Evolutionary conservation across 1,140 invertebrate species (phyloP).

Genomic region (Amyelois transitella): DNA sequence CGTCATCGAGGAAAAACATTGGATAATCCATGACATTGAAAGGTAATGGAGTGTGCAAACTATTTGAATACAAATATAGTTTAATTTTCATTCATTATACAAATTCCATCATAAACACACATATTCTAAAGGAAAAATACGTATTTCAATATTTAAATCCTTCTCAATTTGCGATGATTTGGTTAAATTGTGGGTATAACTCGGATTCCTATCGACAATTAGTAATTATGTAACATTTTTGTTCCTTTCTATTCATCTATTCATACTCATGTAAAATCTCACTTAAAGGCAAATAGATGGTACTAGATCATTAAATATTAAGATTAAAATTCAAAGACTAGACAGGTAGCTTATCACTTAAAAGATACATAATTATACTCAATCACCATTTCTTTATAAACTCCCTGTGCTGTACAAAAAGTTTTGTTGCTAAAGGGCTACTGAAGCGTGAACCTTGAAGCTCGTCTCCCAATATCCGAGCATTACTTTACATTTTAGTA

Average conservation of each 20-base stretch:
- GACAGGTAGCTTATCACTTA: not conserved
- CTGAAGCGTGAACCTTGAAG: conserved; percentile 32
- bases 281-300: too few species aligned
- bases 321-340: not conserved
- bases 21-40: not conserved
- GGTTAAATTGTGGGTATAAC: too few species aligned
- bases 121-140: too few species aligned
- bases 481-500: not conserved
- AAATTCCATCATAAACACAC: not conserved
- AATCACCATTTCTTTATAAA: not conserved
- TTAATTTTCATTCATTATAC: not conserved
- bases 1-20: conserved; percentile 30
- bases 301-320: too few species aligned
- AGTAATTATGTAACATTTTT: too few species aligned
- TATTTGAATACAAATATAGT: not conserved
- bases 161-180: too few species aligned
- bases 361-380: too few species aligned
- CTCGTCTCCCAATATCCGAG: not conserved
- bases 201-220: too few species aligned
- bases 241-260: too few species aligned
- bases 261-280: not conserved
- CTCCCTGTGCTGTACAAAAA: conserved; percentile 20
- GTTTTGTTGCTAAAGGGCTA: conserved; percentile 28
- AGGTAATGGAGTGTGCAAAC: not conserved
- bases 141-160: too few species aligned